Base-by-base conservation (phyloP, 2,888 invertebrate species). In the Drosophila niveifrons region DNA sequence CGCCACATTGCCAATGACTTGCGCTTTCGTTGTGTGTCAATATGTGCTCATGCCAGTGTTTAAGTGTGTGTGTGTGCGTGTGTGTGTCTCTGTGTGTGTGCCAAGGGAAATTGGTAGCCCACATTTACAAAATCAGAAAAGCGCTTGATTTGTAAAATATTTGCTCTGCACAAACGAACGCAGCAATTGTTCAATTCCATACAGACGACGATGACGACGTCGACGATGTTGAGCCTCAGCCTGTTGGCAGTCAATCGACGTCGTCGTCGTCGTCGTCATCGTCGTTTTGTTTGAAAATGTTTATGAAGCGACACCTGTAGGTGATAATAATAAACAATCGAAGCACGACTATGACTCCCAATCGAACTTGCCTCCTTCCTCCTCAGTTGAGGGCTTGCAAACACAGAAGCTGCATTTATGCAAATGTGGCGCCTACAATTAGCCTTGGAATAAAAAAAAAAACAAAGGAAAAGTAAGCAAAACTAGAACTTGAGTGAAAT, bases 41-140 rank as follows among this genome's bases (percentile, higher is more conserved):
- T 79, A 79, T 72, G 48, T 85, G 76, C 76, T 75, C 36, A 36
- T 48, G 61, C 9, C 58, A 50, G 67, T 53, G 67, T n/a, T n/a
- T n/a, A n/a, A n/a, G n/a, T 44, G 18, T 36, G 57, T 44, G 57
- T 34, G 48, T 46, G 59, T 53, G 61, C n/a, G 57, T 70, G 71
- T 87, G 73, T 84, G 72, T 81, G 71, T 81, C 57, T 23, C 23
- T 28, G 57, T 70, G 71, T 87, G 73, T 84, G 72, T 81, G 71
- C 84, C 56, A 66, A 88, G 85, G 81, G 83, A 85, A 85, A 85
- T 85, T 85, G 85, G 86, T 85, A 88, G 85, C 88, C 85, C 86
- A 85, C 85, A 88, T 88, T 88, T 88, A 84, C 82, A 84, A 85
- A 85, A 85, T 88, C 84, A 85, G 88, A 88, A 88, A 85, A 85